Evolutionary conservation across 2,888 invertebrate genomes (phyloP), one percentile per base, ranked within the genome.

Genomic region (Alloscopus bannaensis): DNA sequence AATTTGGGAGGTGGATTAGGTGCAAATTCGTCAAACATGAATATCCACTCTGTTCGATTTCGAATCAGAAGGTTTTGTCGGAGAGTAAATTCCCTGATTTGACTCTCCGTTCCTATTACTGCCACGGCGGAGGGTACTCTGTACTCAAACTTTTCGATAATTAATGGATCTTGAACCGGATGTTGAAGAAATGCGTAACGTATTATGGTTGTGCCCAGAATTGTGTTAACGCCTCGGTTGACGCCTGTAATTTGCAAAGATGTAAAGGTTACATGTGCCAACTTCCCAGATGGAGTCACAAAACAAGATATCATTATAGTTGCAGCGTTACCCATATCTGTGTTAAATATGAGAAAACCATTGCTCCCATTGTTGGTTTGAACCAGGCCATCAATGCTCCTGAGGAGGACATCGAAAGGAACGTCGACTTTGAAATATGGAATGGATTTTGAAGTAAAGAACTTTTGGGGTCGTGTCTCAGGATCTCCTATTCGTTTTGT

Each of bases 401-500:
- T 68, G 0, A 85, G 81, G 8, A 84, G 68, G n/a, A 80, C 69
- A 42, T 86, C 84, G n/a, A 78, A 78, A 0, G 84, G 86, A 6
- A 83, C 47, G 22, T 85, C 82, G 0, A 85, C 66, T 66, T 83
- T 84, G 55, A 79, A 84, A 60, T 82, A 86, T 6, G 86, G 86
- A 69, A 86, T 81, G 6, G 71, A 69, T 64, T 84, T 84, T 0
- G 80, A 80, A 1, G 45, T 50, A 40, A 86, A 84, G 64, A 83
- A 83, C 57, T 80, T 81, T 57, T 82, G 82, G 2, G 84, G 84
- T 18, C 73, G 80, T 3, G 76, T 79, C 73, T 81, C 81, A 16
- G 80, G 81, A 31, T 85, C 80, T 8, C 81, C 80, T n/a, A 82
- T 65, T 20, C 76, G 80, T 24, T 81, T 79, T 0, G 93, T 92